These are phyloP conservation scores for Myopa tessellatipennis DNA, from an alignment of 2,888 invertebrate species.

Conservation along the genomic window DNA sequence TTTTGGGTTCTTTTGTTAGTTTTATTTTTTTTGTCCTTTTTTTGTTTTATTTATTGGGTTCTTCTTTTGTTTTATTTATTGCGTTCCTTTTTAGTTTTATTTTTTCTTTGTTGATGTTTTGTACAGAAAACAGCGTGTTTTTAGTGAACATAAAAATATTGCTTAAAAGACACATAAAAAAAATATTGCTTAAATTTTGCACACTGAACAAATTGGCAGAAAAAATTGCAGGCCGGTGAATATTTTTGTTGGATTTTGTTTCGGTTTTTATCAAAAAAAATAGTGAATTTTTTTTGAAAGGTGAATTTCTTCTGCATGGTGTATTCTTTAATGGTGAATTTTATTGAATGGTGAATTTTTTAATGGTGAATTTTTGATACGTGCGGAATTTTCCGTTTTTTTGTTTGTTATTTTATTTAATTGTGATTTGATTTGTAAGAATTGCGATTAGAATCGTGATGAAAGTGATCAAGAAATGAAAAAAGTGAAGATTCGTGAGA, in stretches of 20 bases:
- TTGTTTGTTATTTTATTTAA: background rate
- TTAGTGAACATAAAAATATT: background rate
- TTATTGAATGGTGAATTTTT: too few relatives aligned
- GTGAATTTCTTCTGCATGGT: too few relatives aligned
- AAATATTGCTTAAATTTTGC: background rate
- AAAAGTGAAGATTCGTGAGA: too few relatives aligned
- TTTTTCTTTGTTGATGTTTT: too few relatives aligned
- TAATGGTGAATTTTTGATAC: too few relatives aligned
- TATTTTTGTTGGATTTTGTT: background rate
- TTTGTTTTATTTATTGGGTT: background rate
- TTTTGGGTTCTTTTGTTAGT: background rate
- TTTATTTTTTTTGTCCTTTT: background rate
- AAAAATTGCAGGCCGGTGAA: slow-evolving; percentile 19
- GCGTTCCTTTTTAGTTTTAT: too few relatives aligned
- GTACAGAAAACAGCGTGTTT: background rate
- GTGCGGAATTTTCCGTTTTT: background rate
- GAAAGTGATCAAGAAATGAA: too few relatives aligned
- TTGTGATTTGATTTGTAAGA: too few relatives aligned
- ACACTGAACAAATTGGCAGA: slow-evolving; percentile 32
- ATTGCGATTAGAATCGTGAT: too few relatives aligned
- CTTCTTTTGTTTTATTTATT: background rate
- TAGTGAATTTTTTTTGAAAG: too few relatives aligned
- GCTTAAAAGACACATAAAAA: slow-evolving; percentile 22
- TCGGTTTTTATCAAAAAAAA: background rate
- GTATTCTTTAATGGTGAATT: too few relatives aligned